These are phyloP conservation scores for Melanophora roralis DNA, from an alignment of 2,888 invertebrate species.

Conservation along the genomic window DNA sequence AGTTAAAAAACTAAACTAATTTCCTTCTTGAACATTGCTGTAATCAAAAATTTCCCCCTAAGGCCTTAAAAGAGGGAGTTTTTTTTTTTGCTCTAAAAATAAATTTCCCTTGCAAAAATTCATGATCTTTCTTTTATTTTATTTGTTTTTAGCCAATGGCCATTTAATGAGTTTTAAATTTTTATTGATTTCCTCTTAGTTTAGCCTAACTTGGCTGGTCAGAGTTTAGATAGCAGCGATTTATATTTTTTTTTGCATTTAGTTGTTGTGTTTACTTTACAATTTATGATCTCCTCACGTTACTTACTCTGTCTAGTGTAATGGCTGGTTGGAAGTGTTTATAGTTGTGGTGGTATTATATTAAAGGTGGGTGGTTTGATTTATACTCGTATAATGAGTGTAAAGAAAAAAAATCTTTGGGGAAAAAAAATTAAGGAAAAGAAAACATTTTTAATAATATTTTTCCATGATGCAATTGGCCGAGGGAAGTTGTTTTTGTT, in stretches of 20 bases:
- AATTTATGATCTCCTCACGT: constrained; percentile 54
- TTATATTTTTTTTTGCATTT: constrained; percentile 47
- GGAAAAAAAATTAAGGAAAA: constrained; percentile 20
- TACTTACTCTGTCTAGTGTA: constrained; percentile 29
- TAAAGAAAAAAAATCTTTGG: neutral
- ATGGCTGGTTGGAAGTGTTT: neutral
- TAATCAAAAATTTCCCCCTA: constrained; percentile 41
- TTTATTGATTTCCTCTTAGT: constrained; percentile 59
- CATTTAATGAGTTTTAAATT: constrained; percentile 57
- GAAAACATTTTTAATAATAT: constrained; percentile 5
- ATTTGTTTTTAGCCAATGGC: constrained; percentile 46
- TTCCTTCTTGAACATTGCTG: constrained; percentile 58
- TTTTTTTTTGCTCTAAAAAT: constrained; percentile 1
- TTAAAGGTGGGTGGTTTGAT: constrained; percentile 60
- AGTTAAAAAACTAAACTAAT: constrained; percentile 54
- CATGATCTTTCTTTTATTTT: too few relatives aligned
- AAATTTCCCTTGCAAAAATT: constrained; percentile 42
- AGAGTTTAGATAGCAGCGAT: constrained; percentile 4
- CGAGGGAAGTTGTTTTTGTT: neutral
- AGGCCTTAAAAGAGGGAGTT: neutral
- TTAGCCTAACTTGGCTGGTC: neutral
- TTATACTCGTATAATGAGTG: constrained; percentile 51
- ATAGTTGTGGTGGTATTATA: constrained; percentile 9
- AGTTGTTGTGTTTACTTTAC: constrained; percentile 24
- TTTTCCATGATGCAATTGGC: constrained; percentile 51